These are phyloP conservation scores for Argopecten irradians DNA, from an alignment of 1,140 invertebrate species.

Conservation along the genomic window DNA sequence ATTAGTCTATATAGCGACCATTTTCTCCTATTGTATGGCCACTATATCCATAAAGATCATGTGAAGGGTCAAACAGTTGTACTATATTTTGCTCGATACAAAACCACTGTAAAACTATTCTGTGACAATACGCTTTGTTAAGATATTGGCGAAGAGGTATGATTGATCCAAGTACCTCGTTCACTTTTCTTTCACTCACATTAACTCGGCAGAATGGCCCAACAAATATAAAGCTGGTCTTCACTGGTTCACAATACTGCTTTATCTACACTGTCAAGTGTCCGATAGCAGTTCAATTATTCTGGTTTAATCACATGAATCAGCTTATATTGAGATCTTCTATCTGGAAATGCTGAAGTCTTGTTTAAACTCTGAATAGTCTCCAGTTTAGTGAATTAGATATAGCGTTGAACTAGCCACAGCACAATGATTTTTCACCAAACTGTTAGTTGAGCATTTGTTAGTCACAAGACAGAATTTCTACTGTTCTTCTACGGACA, in stretches of 20 bases:
- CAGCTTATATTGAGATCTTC: not conserved
- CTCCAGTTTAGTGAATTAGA: not conserved
- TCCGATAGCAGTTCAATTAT: not conserved
- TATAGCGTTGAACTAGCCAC: not conserved
- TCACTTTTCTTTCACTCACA: not conserved
- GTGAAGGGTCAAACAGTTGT: no score
- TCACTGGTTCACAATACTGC: not conserved
- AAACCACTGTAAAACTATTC: not conserved
- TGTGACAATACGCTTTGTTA: not conserved
- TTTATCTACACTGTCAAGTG: slow-evolving; percentile 9
- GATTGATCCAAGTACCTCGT: not conserved
- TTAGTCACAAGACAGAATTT: no score
- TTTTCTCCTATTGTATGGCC: no score
- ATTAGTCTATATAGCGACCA: not conserved
- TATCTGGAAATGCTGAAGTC: not conserved
- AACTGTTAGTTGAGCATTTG: not conserved
- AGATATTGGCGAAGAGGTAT: not conserved
- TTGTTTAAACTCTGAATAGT: not conserved
- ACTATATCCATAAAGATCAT: no score
- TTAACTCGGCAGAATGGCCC: not conserved
- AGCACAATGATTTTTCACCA: not conserved
- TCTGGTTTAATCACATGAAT: not conserved
- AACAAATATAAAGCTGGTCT: not conserved
- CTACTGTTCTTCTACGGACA: no score
- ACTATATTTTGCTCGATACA: not conserved